Conservation (phyloP, 2,888 invertebrate species). For the Hermaeophaga mercurialis region DNA sequence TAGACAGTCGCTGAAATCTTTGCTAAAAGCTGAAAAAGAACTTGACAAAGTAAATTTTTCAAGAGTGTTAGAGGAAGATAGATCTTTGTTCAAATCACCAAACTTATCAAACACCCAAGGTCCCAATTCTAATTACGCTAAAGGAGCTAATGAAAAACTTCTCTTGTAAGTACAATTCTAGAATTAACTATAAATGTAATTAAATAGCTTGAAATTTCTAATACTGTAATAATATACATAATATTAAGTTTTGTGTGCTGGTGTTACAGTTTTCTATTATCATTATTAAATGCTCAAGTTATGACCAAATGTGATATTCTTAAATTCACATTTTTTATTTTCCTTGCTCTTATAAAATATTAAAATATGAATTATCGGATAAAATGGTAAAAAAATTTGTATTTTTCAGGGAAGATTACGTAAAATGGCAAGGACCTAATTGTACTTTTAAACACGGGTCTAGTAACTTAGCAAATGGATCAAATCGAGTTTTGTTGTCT, state of each 20-base stretch:
- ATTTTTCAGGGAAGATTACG: conserved; percentile 72
- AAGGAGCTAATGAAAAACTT: conserved; percentile 78
- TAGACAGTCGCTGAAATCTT: conserved; percentile 54
- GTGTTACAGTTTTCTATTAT: no score
- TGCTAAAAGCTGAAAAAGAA: conserved; percentile 51
- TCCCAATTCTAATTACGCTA: conserved; percentile 72
- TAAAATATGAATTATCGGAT: conserved; percentile 6
- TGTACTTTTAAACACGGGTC: conserved; percentile 63
- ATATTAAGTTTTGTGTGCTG: no score
- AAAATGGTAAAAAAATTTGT: background rate
- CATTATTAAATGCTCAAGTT: no score
- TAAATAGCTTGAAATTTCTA: no score
- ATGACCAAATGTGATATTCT: no score
- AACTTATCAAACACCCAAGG: conserved; percentile 66
- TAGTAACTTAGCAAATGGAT: conserved; percentile 61
- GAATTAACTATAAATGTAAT: no score
- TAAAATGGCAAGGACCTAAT: conserved; percentile 84
- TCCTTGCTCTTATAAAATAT: no score
- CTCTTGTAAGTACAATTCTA: conserved; percentile 75
- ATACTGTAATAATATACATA: no score
- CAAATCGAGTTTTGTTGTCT: conserved; percentile 54
- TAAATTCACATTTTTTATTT: no score
- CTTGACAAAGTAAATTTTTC: conserved; percentile 42
- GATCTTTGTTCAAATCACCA: conserved; percentile 63
- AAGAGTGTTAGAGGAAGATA: conserved; percentile 50